A percentile compares a stretch with the other conserved stretches of the same genome.
Evolutionary conservation across 2,888 invertebrate genomes (phyloP).

Genomic region (Microchrysa polita): DNA sequence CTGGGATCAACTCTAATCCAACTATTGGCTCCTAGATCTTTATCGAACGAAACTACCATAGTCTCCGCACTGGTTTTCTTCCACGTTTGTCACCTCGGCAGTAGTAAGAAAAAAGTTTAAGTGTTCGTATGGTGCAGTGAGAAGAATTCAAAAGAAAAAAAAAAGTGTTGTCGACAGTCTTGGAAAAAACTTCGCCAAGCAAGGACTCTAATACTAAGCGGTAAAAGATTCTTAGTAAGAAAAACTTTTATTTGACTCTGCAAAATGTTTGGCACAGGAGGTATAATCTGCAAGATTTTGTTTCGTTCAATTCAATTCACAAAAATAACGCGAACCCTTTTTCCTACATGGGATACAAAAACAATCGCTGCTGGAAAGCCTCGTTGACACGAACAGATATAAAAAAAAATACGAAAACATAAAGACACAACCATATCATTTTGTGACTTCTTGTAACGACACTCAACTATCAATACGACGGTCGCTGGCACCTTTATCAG

Average conservation of each 20-base stretch:
- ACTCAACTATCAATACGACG: slow-evolving; percentile 37
- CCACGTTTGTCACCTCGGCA: background rate
- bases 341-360: too few relatives aligned
- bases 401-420: background rate
- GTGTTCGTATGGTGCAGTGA: background rate
- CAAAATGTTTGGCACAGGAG: background rate
- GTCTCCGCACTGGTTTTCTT: background rate
- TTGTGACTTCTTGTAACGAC: slow-evolving; percentile 30
- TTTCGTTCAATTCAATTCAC: background rate
- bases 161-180: background rate
- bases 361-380: too few relatives aligned
- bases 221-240: too few relatives aligned
- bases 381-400: too few relatives aligned
- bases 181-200: too few relatives aligned
- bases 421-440: slow-evolving; percentile 17
- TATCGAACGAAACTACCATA: slow-evolving; percentile 25
- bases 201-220: too few relatives aligned
- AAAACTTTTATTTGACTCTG: too few relatives aligned
- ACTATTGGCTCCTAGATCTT: slow-evolving; percentile 31
- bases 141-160: background rate
- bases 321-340: too few relatives aligned
- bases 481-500: slow-evolving; percentile 26
- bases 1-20: slow-evolving; percentile 39
- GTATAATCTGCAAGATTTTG: too few relatives aligned
- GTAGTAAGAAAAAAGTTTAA: background rate